Base-by-base conservation (phyloP, 2,797 vertebrate genomes). In the Gymnothorax reevesii region DNA sequence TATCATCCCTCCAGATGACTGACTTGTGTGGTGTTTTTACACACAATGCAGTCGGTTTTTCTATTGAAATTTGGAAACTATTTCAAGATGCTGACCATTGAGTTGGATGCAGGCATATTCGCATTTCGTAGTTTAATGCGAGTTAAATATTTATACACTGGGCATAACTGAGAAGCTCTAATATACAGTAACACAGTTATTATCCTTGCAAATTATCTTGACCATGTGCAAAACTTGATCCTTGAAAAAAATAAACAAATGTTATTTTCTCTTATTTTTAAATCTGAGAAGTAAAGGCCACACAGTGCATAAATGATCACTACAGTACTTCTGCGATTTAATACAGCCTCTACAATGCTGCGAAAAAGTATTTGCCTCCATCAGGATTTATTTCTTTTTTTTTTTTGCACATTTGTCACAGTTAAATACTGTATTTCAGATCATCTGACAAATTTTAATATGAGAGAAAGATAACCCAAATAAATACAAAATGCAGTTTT, bases 1-100 rank as follows among this genome's bases (percentile, higher is more conserved):
- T 93, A 96, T n/a, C 17, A n/a, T 55, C 52, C 75, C 75, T 54
- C 22, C 77, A n/a, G 49, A n/a, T 80, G 77, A 80, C 55, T 80
- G 77, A 80, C 77, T 54, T 22, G 49, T 20, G 77, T 7, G 20
- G 7, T 80, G 33, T 54, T 80, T 80, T 80, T 80, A 80, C 77
- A 52, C 42, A 1, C 52, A 2, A 15, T 77, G 33, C 77, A n/a
- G 52, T 80, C 20, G 20, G 5, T 77, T 77, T 52, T 73, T 73
- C 25, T 55, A 80, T 80, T 54, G 49, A 5, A 2, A 80, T 80
- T 80, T 80, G 20, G 49, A 80, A 80, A 55, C 7, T 9, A 52
- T 54, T 80, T 8, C 77, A 80, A 55, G 77, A 80, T 55, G 20
- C 77, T 22, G 25, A 8, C 22, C 52, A 55, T 55, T n/a, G 49